Percentiles rank a stretch among this genome's conserved stretches.
phyloP scores from a whole-genome alignment of 1,140 invertebrate species.

The Galendromus occidentalis region DNA sequence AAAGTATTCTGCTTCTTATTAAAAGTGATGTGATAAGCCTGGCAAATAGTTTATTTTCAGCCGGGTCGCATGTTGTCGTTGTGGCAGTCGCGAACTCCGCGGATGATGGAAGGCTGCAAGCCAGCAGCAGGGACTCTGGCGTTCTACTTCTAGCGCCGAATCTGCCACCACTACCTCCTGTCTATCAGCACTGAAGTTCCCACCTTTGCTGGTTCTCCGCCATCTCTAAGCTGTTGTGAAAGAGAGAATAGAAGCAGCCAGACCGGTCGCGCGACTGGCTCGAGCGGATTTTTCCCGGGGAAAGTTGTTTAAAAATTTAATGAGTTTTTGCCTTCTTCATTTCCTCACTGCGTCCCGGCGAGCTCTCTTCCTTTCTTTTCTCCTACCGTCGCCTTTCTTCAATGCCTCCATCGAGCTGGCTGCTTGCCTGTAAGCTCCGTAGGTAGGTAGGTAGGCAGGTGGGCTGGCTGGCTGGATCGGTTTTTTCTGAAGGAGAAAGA shows the following conservation, averaged over 20 bases:
- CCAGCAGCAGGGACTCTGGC: too few species aligned
- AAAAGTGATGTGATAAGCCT: too few species aligned
- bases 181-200: too few species aligned
- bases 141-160: too few species aligned
- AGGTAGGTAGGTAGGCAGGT: not conserved
- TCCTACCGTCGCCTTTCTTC: not conserved
- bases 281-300: not conserved
- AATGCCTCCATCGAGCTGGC: not conserved
- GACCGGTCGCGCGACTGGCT: not conserved
- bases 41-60: slow-evolving; percentile 1
- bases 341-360: too few species aligned
- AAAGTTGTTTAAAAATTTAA: slow-evolving; percentile 4
- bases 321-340: not conserved
- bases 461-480: not conserved
- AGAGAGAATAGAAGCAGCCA: not conserved
- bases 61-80: not conserved
- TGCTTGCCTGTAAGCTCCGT: too few species aligned
- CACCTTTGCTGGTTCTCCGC: too few species aligned
- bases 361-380: not conserved
- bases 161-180: too few species aligned
- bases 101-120: too few species aligned
- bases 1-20: too few species aligned
- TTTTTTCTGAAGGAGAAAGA: not conserved
- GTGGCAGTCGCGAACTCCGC: too few species aligned
- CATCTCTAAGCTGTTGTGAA: not conserved